These are phyloP conservation scores for Solen grandis DNA, from an alignment of 1,140 invertebrate genomes.

Conservation along the genomic window DNA sequence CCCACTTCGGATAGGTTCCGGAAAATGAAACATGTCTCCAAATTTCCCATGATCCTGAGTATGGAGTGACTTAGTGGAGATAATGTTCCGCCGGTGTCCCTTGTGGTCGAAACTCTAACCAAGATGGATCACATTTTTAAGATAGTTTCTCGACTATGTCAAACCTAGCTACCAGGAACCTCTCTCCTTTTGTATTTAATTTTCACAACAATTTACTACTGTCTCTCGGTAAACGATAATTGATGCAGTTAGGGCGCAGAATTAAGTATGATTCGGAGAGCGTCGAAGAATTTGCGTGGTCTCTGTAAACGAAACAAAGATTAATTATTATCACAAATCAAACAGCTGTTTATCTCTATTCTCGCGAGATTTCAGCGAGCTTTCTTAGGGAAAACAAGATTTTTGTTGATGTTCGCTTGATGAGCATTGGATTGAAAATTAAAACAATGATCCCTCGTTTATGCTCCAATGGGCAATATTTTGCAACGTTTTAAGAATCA, in stretches of 20 bases:
- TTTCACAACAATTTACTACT: constrained; percentile 11
- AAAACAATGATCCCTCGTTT: constrained; percentile 39
- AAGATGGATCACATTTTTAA: too few species aligned
- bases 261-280: constrained; percentile 23
- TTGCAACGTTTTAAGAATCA: constrained; percentile 53
- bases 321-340: constrained; percentile 58
- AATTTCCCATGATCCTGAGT: too few species aligned
- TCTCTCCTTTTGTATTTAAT: background rate
- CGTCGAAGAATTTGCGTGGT: constrained; percentile 20
- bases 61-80: too few species aligned
- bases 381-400: constrained; percentile 18
- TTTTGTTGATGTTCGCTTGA: constrained; percentile 43
- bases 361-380: constrained; percentile 31
- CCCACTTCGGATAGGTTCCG: too few species aligned
- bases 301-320: constrained; percentile 48
- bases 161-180: too few species aligned
- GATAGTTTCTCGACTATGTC: too few species aligned
- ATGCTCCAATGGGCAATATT: constrained; percentile 45
- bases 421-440: background rate
- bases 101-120: too few species aligned
- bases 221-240: constrained; percentile 48
- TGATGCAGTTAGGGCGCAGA: constrained; percentile 41
- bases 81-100: too few species aligned
- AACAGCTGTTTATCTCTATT: constrained; percentile 55
- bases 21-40: too few species aligned